These are phyloP conservation scores for Diadumene lineata DNA, from an alignment of 92 coral and sea anemone genomes.

Conservation along the genomic window DNA sequence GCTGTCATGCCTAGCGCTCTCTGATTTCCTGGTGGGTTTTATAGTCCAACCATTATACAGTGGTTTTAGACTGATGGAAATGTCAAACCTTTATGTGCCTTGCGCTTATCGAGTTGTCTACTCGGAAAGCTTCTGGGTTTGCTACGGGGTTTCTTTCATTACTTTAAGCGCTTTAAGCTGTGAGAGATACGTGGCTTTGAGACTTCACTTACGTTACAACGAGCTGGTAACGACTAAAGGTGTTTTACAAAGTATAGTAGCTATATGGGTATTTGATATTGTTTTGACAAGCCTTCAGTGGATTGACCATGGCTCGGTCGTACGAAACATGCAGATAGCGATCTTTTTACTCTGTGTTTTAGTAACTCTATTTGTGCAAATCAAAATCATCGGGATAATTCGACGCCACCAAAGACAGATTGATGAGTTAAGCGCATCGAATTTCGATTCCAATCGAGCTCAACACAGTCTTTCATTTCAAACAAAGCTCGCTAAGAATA, in stretches of 20 bases:
- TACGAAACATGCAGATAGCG: constrained; percentile 39
- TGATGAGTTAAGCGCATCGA: neutral
- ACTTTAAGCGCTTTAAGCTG: constrained; percentile 85
- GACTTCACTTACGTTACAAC: constrained; percentile 63
- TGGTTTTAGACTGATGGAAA: constrained; percentile 54
- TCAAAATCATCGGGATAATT: constrained; percentile 45
- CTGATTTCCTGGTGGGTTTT: constrained; percentile 68
- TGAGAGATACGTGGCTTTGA: constrained; percentile 61
- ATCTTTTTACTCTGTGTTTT: constrained; percentile 41
- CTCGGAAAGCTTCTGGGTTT: constrained; percentile 71
- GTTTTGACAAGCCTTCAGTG: constrained; percentile 56
- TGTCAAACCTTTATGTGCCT: constrained; percentile 42
- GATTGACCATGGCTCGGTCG: constrained; percentile 31
- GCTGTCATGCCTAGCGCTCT: constrained; percentile 62
- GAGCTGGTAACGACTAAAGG: constrained; percentile 49
- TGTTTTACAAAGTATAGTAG: constrained; percentile 28
- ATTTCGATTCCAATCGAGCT: neutral
- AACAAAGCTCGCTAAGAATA: constrained; percentile 54
- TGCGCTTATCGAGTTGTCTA: constrained; percentile 56
- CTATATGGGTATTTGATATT: constrained; percentile 55
- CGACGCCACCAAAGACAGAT: constrained; percentile 59
- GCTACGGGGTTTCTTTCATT: constrained; percentile 71
- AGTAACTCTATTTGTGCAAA: constrained; percentile 38
- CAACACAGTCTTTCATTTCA: constrained; percentile 20
- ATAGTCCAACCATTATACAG: constrained; percentile 73